phyloP scores from a whole-genome alignment of 2,888 invertebrate species.

The Drosophila atripex region DNA sequence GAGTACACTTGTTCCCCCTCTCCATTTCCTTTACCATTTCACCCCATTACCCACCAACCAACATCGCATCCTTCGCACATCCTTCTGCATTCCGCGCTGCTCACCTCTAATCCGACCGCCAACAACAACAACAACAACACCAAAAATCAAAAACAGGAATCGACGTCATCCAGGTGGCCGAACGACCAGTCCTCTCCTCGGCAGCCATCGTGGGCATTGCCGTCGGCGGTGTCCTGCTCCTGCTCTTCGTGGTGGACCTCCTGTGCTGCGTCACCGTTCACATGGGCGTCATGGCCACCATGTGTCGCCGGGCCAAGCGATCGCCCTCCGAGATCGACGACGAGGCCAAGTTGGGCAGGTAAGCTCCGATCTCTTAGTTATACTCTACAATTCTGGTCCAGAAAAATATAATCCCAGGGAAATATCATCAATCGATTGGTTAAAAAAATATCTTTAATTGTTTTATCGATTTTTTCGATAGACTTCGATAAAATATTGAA shows the following conservation, averaged over 20 bases:
- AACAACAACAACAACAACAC: too few species aligned
- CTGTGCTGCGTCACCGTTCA: slow-evolving; percentile 89
- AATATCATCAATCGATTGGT: not conserved
- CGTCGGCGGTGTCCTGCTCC: slow-evolving; percentile 90
- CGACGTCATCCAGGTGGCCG: slow-evolving; percentile 82
- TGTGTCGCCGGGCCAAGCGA: slow-evolving; percentile 85
- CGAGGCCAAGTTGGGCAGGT: slow-evolving; percentile 94
- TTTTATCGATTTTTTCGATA: not conserved
- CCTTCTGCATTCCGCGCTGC: slow-evolving; percentile 1
- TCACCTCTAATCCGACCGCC: slow-evolving; percentile 5
- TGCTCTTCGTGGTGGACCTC: slow-evolving; percentile 93
- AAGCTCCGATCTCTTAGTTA: slow-evolving; percentile 75
- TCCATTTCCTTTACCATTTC: not conserved
- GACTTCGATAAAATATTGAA: too few species aligned
- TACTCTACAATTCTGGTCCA: not conserved
- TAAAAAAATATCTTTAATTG: not conserved
- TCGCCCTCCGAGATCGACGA: slow-evolving; percentile 87
- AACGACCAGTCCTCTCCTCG: slow-evolving; percentile 82
- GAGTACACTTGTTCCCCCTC: slow-evolving; percentile 29
- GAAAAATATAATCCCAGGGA: not conserved
- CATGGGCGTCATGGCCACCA: slow-evolving; percentile 88
- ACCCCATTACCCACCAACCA: slow-evolving; percentile 2
- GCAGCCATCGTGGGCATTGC: slow-evolving; percentile 94
- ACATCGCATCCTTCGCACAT: slow-evolving; percentile 5
- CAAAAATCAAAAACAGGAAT: slow-evolving; percentile 76